Percentiles rank a stretch among this genome's conserved stretches.
Conservation (phyloP, 2,797 vertebrate species). For the Clamator glandarius region DNA sequence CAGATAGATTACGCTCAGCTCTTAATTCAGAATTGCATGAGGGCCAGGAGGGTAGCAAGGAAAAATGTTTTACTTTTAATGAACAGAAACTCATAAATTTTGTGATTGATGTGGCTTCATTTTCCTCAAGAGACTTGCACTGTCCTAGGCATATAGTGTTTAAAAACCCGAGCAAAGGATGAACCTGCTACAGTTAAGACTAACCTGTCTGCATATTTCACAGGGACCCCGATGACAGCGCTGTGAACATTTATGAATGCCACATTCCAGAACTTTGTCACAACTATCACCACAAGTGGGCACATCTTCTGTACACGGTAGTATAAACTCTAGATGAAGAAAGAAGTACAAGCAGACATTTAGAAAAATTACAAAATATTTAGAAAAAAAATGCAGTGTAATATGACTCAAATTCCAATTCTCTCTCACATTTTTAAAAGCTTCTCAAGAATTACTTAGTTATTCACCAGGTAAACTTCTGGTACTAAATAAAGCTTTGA, state of each 20-base stretch:
- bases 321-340: slow-evolving; percentile 81
- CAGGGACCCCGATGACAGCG: slow-evolving; percentile 94
- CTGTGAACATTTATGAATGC: slow-evolving; percentile 92
- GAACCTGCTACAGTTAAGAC: neutral
- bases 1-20: neutral
- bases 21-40: neutral
- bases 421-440: too few species aligned
- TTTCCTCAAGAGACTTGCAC: neutral
- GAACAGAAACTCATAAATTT: neutral
- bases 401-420: too few species aligned
- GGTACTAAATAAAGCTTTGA: neutral
- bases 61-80: neutral
- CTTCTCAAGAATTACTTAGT: neutral
- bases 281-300: slow-evolving; percentile 94
- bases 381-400: neutral
- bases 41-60: accelerated
- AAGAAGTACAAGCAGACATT: neutral
- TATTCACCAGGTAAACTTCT: neutral
- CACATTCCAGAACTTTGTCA: slow-evolving; percentile 88
- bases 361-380: neutral
- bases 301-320: slow-evolving; percentile 94
- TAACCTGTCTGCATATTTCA: slow-evolving; percentile 94
- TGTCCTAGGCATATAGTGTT: neutral
- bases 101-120: neutral
- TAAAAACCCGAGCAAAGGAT: neutral